Percentiles rank a stretch among this genome's conserved stretches.
Conservation (phyloP, 2,888 invertebrate species). For the Blera fallax region DNA sequence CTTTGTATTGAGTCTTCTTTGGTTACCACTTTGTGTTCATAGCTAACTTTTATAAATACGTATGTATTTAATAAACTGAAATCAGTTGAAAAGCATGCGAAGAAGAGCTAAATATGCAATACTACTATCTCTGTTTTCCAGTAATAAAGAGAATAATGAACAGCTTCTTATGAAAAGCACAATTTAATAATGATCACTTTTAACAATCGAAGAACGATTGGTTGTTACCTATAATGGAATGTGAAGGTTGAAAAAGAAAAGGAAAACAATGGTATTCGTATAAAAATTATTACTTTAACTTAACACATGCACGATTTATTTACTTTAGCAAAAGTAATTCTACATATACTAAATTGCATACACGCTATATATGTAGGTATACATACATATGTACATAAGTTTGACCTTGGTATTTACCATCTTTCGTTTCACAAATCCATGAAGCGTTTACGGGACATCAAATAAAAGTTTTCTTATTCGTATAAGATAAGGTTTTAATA, state of each 20-base stretch:
- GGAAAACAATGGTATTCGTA: constrained; percentile 43
- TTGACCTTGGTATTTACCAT: constrained; percentile 52
- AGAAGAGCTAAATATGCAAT: constrained; percentile 41
- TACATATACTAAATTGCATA: not conserved
- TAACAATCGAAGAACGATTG: constrained; percentile 44
- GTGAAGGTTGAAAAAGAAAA: constrained; percentile 67
- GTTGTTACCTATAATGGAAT: constrained; percentile 50
- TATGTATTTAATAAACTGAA: constrained; percentile 11
- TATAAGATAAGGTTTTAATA: not conserved
- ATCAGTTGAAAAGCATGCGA: constrained; percentile 26
- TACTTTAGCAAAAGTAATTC: constrained; percentile 38
- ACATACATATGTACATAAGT: not conserved
- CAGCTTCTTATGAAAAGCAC: constrained; percentile 37
- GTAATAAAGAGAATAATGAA: constrained; percentile 20
- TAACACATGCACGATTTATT: constrained; percentile 19
- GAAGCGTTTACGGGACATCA: not conserved
- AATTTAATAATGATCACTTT: constrained; percentile 34
- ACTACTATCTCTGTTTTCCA: constrained; percentile 11
- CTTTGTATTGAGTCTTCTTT: constrained; percentile 67
- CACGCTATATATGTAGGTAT: not conserved
- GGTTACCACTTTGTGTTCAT: constrained; percentile 51
- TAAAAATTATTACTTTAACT: constrained; percentile 21
- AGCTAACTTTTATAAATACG: constrained; percentile 41
- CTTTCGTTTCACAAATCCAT: constrained; percentile 35
- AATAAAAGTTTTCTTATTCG: not conserved